Conservation (phyloP, 2,113 vertebrate genomes). For the Actinemys pallida region DNA sequence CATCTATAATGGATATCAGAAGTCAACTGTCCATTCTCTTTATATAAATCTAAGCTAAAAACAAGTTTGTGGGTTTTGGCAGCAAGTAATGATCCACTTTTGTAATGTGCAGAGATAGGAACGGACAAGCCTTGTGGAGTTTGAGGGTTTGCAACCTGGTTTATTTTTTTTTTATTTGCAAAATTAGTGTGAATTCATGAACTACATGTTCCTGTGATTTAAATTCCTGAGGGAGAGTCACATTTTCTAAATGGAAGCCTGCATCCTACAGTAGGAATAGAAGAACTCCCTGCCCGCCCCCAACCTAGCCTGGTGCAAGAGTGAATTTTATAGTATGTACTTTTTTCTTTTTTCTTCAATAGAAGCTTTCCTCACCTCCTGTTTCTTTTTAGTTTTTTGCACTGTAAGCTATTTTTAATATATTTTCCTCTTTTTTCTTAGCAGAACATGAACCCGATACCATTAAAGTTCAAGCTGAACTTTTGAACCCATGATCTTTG, state of each 20-base stretch:
- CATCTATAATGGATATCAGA: neutral
- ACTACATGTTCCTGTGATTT: neutral
- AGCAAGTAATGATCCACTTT: neutral
- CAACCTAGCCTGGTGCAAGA: neutral
- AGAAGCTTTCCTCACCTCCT: neutral
- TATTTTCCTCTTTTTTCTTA: constrained; percentile 12
- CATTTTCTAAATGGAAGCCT: neutral
- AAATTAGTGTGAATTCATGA: neutral
- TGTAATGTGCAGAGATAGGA: neutral
- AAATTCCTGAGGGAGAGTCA: neutral
- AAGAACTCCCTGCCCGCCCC: neutral
- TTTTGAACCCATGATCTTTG: neutral
- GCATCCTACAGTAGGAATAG: neutral
- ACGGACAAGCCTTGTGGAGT: neutral
- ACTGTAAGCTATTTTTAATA: neutral
- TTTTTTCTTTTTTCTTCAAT: neutral
- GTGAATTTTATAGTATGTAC: neutral
- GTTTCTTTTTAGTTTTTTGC: neutral
- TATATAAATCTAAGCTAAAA: neutral
- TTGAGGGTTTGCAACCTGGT: neutral
- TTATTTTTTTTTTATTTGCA: neutral
- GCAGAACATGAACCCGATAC: neutral
- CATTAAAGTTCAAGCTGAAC: constrained; percentile 40
- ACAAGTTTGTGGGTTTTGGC: neutral
- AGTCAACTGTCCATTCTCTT: neutral